phyloP scores from a whole-genome alignment of 2,113 vertebrate species.

The Ceratotherium simum region DNA sequence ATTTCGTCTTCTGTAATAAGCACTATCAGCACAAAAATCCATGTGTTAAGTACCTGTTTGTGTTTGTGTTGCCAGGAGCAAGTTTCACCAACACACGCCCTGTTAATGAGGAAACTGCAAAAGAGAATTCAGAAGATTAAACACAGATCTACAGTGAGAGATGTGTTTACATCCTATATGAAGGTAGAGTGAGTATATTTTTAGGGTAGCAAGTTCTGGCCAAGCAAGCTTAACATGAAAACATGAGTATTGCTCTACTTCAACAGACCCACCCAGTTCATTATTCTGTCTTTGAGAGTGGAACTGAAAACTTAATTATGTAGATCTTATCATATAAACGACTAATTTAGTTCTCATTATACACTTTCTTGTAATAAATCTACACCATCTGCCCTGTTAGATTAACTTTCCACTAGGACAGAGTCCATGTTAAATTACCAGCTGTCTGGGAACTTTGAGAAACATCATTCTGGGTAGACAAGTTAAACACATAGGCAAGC shows the following conservation, averaged over 20 bases:
- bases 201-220: constrained; percentile 60
- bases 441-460: background rate
- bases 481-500: constrained; percentile 12
- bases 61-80: background rate
- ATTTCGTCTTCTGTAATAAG: background rate
- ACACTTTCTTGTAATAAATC: background rate
- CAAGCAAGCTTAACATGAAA: constrained; percentile 64
- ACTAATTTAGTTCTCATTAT: background rate
- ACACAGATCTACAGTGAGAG: background rate
- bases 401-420: background rate
- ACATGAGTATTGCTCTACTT: constrained; percentile 7
- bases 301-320: constrained; percentile 20
- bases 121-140: constrained; percentile 42
- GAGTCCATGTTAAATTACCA: background rate
- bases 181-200: constrained; percentile 57
- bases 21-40: background rate
- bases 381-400: background rate
- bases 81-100: background rate
- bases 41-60: background rate
- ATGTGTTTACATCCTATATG: constrained; percentile 62
- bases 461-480: constrained; percentile 1
- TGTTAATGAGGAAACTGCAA: background rate
- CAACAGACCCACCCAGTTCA: constrained; percentile 31
- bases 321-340: background rate
- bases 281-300: background rate